Percentiles rank a stretch among this genome's conserved stretches.
phyloP scores from a whole-genome alignment of 2,888 invertebrate species.

The Chloromyia formosa region DNA sequence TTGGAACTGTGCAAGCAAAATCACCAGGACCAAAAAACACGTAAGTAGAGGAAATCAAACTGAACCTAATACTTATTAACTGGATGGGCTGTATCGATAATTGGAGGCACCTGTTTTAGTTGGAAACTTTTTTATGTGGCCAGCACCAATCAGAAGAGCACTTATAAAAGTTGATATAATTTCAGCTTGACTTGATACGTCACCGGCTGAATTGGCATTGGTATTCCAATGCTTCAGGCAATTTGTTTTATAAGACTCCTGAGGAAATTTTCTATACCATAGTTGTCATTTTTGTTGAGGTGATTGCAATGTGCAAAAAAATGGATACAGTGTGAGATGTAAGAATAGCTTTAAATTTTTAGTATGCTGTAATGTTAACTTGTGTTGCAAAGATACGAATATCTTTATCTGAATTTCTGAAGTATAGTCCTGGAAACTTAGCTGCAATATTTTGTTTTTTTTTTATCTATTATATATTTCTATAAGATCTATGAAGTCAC shows the following conservation, averaged over 20 bases:
- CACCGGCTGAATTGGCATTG: conserved; percentile 10
- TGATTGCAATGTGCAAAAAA: background rate
- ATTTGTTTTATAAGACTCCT: conserved; percentile 44
- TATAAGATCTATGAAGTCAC: too few species aligned
- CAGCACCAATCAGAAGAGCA: conserved; percentile 7
- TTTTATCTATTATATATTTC: too few species aligned
- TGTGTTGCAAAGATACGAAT: too few species aligned
- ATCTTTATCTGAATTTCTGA: too few species aligned
- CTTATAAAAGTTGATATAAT: conserved; percentile 6
- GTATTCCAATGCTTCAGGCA: conserved; percentile 36
- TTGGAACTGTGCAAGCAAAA: background rate
- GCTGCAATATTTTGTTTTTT: too few species aligned
- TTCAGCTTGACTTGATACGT: background rate
- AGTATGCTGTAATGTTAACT: too few species aligned
- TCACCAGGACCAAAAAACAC: background rate
- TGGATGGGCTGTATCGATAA: conserved; percentile 19
- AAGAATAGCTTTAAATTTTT: too few species aligned
- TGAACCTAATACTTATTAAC: too few species aligned
- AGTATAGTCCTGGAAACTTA: too few species aligned
- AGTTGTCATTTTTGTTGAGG: conserved; percentile 9
- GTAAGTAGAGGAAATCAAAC: background rate
- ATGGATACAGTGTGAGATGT: conserved; percentile 1
- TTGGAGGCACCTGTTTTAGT: conserved; percentile 39
- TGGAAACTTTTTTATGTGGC: too few species aligned
- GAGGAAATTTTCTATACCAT: conserved; percentile 27